Evolutionary conservation across 2,797 vertebrate genomes (phyloP).

Genomic region (Apodemus agrarius): DNA sequence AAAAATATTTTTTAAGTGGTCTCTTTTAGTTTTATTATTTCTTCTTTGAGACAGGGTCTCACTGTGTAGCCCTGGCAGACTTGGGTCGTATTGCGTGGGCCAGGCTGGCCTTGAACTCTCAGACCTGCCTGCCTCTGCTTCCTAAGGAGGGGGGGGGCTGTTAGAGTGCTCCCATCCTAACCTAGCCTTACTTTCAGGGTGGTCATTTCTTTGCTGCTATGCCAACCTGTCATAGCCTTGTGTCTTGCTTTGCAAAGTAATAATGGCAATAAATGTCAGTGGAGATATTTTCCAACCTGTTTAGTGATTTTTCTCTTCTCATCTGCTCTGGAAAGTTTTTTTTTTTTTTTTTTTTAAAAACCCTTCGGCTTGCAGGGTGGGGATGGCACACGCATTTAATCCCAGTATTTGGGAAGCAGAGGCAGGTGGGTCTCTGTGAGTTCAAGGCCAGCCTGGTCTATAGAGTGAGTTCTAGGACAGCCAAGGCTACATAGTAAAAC

Average conservation of each 20-base stretch:
- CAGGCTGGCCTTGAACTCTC: not conserved
- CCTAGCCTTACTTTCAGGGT: not conserved
- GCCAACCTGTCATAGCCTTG: not conserved
- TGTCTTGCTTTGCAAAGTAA: not conserved
- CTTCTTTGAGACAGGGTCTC: not conserved
- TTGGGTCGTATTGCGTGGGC: not conserved
- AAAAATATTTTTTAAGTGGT: not conserved
- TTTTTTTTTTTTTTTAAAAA: not conserved
- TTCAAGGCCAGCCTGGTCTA: not conserved
- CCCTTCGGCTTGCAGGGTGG: not conserved
- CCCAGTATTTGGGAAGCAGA: not conserved
- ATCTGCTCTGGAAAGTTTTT: not conserved
- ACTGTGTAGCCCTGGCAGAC: not conserved
- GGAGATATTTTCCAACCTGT: not conserved
- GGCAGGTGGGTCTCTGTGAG: not conserved
- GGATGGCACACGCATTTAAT: not conserved
- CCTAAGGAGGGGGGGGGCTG: not conserved
- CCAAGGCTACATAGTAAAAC: not conserved
- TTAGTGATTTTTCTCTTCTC: conserved; percentile 23
- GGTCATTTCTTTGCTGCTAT: not conserved
- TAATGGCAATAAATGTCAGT: not conserved
- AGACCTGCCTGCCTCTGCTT: not conserved
- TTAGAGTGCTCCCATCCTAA: not conserved
- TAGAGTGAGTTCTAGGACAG: not conserved
- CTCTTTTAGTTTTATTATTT: too few relatives aligned